A percentile compares a stretch with the other conserved stretches of the same genome.
Evolutionary conservation across 2,113 vertebrate genomes (phyloP).

Genomic region (Apaloderma vittatum): DNA sequence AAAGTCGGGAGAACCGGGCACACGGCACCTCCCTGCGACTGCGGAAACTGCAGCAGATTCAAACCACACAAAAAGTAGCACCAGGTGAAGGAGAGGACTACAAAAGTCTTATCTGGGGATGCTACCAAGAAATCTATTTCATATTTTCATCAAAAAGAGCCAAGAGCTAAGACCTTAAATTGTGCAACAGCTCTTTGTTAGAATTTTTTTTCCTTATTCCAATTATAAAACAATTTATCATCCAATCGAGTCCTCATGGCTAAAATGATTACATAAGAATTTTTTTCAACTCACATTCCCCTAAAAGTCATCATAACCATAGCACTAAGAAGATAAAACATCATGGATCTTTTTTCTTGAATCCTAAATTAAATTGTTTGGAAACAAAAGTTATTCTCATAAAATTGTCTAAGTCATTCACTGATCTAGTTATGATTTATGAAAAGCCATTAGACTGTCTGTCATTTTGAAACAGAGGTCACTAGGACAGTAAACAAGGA

Average conservation of each 20-base stretch:
- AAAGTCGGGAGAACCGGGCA: background rate
- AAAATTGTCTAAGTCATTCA: background rate
- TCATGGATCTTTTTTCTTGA: background rate
- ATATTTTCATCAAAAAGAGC: background rate
- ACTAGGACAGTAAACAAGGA: background rate
- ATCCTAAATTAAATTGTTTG: background rate
- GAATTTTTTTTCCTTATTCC: background rate
- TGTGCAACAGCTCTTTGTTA: background rate
- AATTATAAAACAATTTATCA: background rate
- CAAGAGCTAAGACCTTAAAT: background rate
- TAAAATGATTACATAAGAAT: background rate
- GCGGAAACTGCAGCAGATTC: background rate
- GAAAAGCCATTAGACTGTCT: background rate
- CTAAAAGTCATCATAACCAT: background rate
- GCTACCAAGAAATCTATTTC: background rate
- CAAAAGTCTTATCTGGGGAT: background rate
- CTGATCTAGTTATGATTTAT: background rate
- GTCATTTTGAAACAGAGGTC: background rate
- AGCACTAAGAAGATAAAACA: background rate
- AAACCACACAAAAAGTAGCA: background rate
- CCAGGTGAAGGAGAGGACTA: background rate
- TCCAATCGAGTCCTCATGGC: background rate
- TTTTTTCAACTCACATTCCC: background rate
- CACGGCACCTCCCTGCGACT: background rate
- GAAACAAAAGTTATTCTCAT: background rate